Percentiles rank a stretch among this genome's conserved stretches.
phyloP scores from a whole-genome alignment of 1,140 invertebrate species.

The Phortica variegata region DNA sequence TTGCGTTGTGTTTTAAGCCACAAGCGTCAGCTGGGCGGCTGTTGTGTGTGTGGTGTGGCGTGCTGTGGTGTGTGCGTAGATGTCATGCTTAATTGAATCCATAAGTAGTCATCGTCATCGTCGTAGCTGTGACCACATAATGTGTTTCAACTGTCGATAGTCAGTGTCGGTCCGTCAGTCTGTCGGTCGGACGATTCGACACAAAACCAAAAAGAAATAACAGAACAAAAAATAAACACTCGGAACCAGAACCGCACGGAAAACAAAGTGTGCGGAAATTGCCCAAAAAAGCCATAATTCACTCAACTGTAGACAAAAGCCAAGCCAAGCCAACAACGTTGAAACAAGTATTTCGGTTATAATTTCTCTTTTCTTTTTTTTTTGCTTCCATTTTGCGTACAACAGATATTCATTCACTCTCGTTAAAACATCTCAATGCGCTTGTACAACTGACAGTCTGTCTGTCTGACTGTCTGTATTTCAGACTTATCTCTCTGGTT shows the following conservation, averaged over 20 bases:
- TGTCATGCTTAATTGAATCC: constrained; percentile 49
- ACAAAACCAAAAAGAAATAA: constrained; percentile 19
- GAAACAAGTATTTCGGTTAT: constrained; percentile 28
- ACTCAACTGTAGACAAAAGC: constrained; percentile 53
- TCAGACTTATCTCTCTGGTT: constrained; percentile 17
- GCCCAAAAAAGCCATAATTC: constrained; percentile 54
- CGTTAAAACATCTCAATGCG: constrained; percentile 52
- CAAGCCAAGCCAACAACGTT: no score
- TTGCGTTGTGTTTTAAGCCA: not conserved
- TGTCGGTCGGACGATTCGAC: constrained; percentile 40
- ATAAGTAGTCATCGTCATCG: constrained; percentile 52
- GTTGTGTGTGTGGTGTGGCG: no score
- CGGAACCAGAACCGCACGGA: constrained; percentile 15
- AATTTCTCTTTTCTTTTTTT: constrained; percentile 11
- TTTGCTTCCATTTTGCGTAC: constrained; percentile 7
- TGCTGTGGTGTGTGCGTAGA: no score
- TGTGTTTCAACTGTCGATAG: constrained; percentile 45
- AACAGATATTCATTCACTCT: constrained; percentile 39
- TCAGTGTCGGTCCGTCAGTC: no score
- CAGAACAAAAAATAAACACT: not conserved
- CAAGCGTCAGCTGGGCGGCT: not conserved
- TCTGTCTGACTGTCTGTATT: constrained; percentile 14
- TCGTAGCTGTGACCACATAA: constrained; percentile 50
- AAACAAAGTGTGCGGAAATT: constrained; percentile 52
- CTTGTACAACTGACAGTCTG: constrained; percentile 27